phyloP scores from a whole-genome alignment of 37 sponge, comb jelly and placozoan species.

The Aphrocallistes beatrix region DNA sequence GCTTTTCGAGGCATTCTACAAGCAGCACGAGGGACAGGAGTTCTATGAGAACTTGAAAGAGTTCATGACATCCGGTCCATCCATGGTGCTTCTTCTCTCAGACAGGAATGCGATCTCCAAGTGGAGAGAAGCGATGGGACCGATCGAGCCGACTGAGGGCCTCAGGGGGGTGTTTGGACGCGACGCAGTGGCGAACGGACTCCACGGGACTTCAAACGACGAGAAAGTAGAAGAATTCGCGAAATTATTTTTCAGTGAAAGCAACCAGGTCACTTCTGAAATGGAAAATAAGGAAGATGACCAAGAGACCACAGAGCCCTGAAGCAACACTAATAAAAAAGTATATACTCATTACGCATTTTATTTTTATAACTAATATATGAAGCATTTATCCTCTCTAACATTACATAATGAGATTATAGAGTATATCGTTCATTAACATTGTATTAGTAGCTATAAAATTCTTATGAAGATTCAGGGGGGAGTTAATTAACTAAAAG shows the following conservation, averaged over 20 bases:
- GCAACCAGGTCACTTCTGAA: background rate
- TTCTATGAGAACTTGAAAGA: conserved; percentile 76
- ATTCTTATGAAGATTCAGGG: background rate
- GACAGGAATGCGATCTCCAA: conserved; percentile 77
- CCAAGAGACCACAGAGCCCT: background rate
- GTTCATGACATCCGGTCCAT: conserved; percentile 84
- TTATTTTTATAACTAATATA: too few species aligned
- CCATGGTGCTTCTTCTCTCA: conserved; percentile 81
- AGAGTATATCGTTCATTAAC: too few species aligned
- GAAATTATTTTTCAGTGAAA: conserved; percentile 35
- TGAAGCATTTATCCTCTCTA: too few species aligned
- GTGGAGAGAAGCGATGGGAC: conserved; percentile 84
- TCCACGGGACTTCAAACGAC: conserved; percentile 70
- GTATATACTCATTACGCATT: too few species aligned
- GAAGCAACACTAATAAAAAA: too few species aligned
- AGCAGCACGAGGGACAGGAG: conserved; percentile 77
- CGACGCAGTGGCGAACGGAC: conserved; percentile 65
- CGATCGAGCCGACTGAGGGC: conserved; percentile 59
- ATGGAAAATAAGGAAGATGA: background rate
- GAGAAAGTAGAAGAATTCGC: conserved; percentile 53
- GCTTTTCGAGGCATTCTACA: conserved; percentile 80
- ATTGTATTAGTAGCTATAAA: too few species aligned
- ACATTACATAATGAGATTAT: too few species aligned
- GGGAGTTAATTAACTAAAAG: background rate
- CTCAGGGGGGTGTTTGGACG: conserved; percentile 65